Conservation (phyloP, 2,888 invertebrate genomes). For the Andrena bucephala region DNA sequence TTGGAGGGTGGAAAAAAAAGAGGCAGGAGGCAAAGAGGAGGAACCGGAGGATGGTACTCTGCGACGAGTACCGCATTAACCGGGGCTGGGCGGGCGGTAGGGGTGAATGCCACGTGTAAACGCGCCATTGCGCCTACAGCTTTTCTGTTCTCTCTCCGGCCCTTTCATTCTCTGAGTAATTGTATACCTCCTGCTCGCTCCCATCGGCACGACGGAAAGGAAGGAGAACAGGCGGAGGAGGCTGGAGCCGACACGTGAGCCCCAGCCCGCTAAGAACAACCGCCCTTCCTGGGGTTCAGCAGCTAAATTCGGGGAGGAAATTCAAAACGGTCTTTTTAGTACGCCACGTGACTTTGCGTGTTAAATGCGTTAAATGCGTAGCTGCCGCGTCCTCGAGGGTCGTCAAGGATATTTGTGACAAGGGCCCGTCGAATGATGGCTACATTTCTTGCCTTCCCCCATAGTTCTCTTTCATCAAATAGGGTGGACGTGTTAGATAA, state of each 20-base stretch:
- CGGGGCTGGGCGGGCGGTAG: not conserved
- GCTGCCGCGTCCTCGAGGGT: conserved; percentile 13
- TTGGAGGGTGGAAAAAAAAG: conserved; percentile 7
- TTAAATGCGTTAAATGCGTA: conserved; percentile 39
- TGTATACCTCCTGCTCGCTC: conserved; percentile 47
- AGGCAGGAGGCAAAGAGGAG: conserved; percentile 19
- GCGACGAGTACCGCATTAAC: conserved; percentile 61
- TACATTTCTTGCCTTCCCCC: not conserved
- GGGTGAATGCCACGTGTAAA: conserved; percentile 57
- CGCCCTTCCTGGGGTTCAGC: conserved; percentile 49
- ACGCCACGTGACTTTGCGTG: conserved; percentile 54
- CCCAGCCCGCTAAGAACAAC: conserved; percentile 20
- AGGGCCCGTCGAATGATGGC: not conserved
- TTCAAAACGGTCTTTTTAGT: conserved; percentile 65
- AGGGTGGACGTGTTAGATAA: too few relatives aligned
- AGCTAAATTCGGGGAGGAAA: conserved; percentile 62
- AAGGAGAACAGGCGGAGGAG: conserved; percentile 26
- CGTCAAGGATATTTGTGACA: conserved; percentile 9
- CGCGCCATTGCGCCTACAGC: conserved; percentile 52
- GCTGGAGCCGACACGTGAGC: conserved; percentile 25
- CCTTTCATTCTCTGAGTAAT: conserved; percentile 47
- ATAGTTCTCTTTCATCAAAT: not conserved
- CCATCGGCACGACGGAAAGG: conserved; percentile 8
- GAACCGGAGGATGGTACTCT: conserved; percentile 43
- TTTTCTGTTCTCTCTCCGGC: conserved; percentile 24